Evolutionary conservation across 1,140 invertebrate genomes (phyloP).

Genomic region (Monomorium pharaonis): DNA sequence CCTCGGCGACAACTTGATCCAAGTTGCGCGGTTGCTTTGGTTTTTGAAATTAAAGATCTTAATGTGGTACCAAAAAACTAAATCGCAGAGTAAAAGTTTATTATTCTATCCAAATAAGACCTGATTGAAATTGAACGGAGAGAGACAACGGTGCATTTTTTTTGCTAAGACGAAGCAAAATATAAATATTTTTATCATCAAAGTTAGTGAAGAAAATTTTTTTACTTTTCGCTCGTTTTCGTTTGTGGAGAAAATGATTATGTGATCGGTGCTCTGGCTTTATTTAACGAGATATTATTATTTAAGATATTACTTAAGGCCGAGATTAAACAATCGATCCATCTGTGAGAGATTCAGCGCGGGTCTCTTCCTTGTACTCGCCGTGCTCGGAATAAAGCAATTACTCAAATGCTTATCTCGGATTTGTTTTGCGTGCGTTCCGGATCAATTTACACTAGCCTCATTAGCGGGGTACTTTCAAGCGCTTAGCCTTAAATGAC

Average conservation of each 20-base stretch:
- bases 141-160: no score
- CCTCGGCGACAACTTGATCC: background rate
- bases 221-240: no score
- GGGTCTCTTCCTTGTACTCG: background rate
- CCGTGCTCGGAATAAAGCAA: background rate
- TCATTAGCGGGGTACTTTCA: background rate
- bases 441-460: background rate
- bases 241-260: no score
- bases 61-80: background rate
- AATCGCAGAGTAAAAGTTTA: background rate
- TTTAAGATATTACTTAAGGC: background rate
- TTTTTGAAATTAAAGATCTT: background rate
- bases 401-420: background rate
- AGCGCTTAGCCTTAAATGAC: slow-evolving; percentile 1
- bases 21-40: background rate
- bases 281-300: background rate
- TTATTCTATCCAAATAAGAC: background rate
- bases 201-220: no score
- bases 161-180: no score
- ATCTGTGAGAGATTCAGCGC: background rate
- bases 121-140: background rate
- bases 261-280: background rate
- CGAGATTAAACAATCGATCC: background rate
- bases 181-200: no score
- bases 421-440: background rate